Conservation (phyloP, 2,797 vertebrate species). For the Ambastaia sidthimunki region DNA sequence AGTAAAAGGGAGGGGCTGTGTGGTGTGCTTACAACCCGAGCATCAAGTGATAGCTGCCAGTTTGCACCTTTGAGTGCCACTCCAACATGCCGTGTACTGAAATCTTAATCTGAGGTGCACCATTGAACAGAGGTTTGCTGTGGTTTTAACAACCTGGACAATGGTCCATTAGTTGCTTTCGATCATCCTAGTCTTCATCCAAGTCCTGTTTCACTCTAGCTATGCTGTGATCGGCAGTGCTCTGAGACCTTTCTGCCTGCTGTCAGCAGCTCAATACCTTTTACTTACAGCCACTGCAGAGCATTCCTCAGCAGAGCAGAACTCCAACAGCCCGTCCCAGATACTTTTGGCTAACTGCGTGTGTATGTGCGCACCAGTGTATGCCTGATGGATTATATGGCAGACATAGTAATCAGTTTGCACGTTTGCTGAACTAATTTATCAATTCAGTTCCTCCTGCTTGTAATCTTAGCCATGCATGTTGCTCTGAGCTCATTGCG, state of each 20-base stretch:
- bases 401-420: constrained; percentile 78
- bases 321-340: constrained; percentile 69
- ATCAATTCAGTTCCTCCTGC: constrained; percentile 79
- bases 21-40: background rate
- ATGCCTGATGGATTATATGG: constrained; percentile 66
- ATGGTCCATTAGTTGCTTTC: too few relatives aligned
- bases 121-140: too few relatives aligned
- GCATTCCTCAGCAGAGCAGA: constrained; percentile 53
- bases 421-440: constrained; percentile 79
- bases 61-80: constrained; percentile 19
- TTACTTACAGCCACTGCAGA: constrained; percentile 76
- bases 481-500: constrained; percentile 60
- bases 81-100: background rate
- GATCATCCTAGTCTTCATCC: background rate
- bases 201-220: constrained; percentile 22
- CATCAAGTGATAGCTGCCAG: background rate
- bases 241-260: constrained; percentile 75
- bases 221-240: constrained; percentile 61
- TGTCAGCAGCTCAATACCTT: constrained; percentile 80
- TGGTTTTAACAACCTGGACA: background rate
- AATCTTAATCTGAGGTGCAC: background rate
- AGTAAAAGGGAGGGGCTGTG: too few relatives aligned
- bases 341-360: constrained; percentile 65
- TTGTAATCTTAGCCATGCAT: constrained; percentile 76
- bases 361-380: constrained; percentile 52